These are phyloP conservation scores for Drosophila anceps DNA, from an alignment of 2,888 invertebrate genomes.

Conservation along the genomic window DNA sequence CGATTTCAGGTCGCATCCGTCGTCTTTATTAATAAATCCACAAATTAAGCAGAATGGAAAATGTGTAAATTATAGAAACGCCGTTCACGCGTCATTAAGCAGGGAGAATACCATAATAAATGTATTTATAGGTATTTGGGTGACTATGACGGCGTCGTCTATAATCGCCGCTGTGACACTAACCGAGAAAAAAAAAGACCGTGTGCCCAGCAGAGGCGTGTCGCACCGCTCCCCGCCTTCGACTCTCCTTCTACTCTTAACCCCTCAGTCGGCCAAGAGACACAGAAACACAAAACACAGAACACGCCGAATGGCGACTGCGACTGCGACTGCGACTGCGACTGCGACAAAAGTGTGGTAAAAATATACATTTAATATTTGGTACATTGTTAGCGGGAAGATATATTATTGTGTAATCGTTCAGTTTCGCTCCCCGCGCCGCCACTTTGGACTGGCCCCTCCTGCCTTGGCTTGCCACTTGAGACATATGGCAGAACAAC, in stretches of 20 bases:
- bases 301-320: conserved; percentile 42
- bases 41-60: conserved; percentile 68
- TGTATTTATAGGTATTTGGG: conserved; percentile 81
- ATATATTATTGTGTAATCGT: conserved; percentile 75
- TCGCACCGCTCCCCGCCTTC: not conserved
- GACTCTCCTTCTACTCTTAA: not conserved
- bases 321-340: conserved; percentile 51
- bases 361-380: conserved; percentile 81
- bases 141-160: conserved; percentile 74
- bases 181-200: conserved; percentile 59
- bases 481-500: conserved; percentile 15
- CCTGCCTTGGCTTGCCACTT: not conserved
- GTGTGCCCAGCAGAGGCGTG: conserved; percentile 21
- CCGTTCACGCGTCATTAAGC: conserved; percentile 78
- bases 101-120: conserved; percentile 79
- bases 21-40: conserved; percentile 65
- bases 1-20: conserved; percentile 56
- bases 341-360: conserved; percentile 74
- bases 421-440: conserved; percentile 2
- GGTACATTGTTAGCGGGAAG: conserved; percentile 81
- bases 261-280: not conserved
- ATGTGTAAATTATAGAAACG: conserved; percentile 75
- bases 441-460: not conserved
- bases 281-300: not conserved
- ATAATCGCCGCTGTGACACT: conserved; percentile 80